These are phyloP conservation scores for Erpornis zantholeuca DNA, from an alignment of 2,113 vertebrate genomes.

Conservation along the genomic window DNA sequence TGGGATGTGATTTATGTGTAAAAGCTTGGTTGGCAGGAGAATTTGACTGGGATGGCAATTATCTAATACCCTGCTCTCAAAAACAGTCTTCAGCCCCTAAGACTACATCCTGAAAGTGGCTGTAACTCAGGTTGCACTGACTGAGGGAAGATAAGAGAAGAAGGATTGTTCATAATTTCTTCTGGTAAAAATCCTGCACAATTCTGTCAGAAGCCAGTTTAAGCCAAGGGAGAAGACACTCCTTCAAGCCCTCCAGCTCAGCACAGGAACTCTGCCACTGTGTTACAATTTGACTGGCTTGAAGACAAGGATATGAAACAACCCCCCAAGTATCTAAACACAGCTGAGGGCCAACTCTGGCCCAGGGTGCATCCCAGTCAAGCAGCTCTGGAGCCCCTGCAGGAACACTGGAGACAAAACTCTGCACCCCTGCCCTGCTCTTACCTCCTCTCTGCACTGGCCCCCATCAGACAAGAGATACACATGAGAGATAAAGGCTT, in stretches of 20 bases:
- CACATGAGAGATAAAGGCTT: not conserved
- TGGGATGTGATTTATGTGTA: not conserved
- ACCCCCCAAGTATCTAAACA: rapidly evolving
- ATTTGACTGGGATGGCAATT: not conserved
- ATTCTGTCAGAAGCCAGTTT: not conserved
- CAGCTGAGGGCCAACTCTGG: not conserved
- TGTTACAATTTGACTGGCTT: not conserved
- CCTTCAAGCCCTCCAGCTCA: not conserved
- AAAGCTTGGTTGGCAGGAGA: not conserved
- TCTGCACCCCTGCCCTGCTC: not conserved
- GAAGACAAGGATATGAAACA: not conserved
- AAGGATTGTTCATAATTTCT: not conserved
- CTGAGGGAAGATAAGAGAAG: not conserved
- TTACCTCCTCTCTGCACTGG: not conserved
- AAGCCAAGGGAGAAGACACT: not conserved
- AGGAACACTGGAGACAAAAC: not conserved
- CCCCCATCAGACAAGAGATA: not conserved
- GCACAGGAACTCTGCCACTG: not conserved
- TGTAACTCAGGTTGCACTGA: not conserved
- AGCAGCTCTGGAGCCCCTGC: not conserved
- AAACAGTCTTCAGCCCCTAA: not conserved
- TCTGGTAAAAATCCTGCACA: not conserved
- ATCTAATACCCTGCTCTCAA: not conserved
- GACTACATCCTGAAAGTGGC: not conserved
- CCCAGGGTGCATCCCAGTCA: not conserved